phyloP scores from a whole-genome alignment of 2,113 vertebrate species.

The Etia nguti region DNA sequence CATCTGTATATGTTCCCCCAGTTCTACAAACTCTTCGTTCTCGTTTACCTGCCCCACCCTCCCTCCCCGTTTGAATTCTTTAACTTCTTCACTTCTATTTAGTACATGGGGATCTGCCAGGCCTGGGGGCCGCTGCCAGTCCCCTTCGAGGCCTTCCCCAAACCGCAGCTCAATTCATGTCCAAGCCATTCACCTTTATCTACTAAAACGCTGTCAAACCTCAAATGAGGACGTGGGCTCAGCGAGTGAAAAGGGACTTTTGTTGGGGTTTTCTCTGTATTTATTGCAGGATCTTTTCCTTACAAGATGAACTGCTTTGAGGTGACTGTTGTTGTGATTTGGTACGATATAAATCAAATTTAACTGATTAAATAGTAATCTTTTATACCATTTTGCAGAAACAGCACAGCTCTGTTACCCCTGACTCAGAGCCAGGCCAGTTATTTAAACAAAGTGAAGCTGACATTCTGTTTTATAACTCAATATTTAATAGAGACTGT shows the following conservation, averaged over 20 bases:
- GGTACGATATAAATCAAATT: not conserved
- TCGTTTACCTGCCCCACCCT: not conserved
- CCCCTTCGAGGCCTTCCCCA: no score
- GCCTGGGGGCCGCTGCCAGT: accelerated
- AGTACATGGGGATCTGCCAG: no score
- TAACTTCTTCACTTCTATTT: no score
- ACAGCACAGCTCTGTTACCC: not conserved
- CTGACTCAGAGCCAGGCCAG: not conserved
- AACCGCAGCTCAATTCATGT: not conserved
- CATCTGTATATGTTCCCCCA: not conserved
- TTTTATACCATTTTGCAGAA: not conserved
- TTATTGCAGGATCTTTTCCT: not conserved
- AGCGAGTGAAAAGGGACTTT: not conserved
- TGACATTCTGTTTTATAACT: not conserved
- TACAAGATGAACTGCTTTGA: not conserved
- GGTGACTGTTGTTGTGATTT: not conserved
- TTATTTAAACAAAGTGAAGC: not conserved
- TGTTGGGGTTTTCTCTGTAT: not conserved
- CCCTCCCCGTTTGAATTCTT: no score
- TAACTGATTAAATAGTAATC: not conserved
- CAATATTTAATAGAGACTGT: not conserved
- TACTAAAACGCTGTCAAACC: not conserved
- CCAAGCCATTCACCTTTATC: not conserved
- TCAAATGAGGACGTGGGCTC: no score
- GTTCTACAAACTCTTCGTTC: not conserved